Percentiles rank a stretch among this genome's conserved stretches.
These are phyloP conservation scores for Gibbula magus DNA, from an alignment of 2,888 invertebrate species.

Conservation along the genomic window DNA sequence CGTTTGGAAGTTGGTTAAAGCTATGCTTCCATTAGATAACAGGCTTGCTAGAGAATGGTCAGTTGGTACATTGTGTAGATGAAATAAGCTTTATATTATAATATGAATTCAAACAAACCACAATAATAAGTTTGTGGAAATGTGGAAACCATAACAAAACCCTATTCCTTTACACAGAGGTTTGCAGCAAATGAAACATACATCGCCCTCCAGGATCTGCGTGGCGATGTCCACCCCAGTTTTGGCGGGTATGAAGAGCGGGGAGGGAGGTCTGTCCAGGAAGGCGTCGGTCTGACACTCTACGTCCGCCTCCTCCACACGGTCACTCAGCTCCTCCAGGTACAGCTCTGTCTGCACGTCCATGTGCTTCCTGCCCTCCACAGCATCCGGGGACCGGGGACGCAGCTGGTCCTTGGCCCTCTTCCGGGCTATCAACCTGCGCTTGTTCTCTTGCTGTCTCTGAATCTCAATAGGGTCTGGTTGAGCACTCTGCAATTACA, in stretches of 20 bases:
- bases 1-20: too few relatives aligned
- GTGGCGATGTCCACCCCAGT: conserved; percentile 88
- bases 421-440: conserved; percentile 85
- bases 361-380: conserved; percentile 88
- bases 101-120: too few relatives aligned
- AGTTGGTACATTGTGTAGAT: too few relatives aligned
- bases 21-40: too few relatives aligned
- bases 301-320: conserved; percentile 82
- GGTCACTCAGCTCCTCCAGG: conserved; percentile 85
- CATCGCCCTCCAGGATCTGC: conserved; percentile 92
- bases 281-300: conserved; percentile 92
- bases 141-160: too few relatives aligned
- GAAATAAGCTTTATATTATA: too few relatives aligned
- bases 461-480: conserved; percentile 77
- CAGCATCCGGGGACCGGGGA: conserved; percentile 85
- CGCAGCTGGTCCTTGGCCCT: conserved; percentile 81
- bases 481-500: conserved; percentile 78
- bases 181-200: conserved; percentile 71
- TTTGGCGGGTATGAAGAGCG: conserved; percentile 85
- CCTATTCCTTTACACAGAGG: too few relatives aligned
- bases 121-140: too few relatives aligned
- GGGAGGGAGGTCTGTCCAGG: conserved; percentile 87
- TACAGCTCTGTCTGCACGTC: conserved; percentile 92
- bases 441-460: conserved; percentile 81
- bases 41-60: too few relatives aligned